Percentiles rank a stretch among this genome's conserved stretches.
Evolutionary conservation across 1,140 invertebrate genomes (phyloP).

Genomic region (Nephotettix cincticeps): DNA sequence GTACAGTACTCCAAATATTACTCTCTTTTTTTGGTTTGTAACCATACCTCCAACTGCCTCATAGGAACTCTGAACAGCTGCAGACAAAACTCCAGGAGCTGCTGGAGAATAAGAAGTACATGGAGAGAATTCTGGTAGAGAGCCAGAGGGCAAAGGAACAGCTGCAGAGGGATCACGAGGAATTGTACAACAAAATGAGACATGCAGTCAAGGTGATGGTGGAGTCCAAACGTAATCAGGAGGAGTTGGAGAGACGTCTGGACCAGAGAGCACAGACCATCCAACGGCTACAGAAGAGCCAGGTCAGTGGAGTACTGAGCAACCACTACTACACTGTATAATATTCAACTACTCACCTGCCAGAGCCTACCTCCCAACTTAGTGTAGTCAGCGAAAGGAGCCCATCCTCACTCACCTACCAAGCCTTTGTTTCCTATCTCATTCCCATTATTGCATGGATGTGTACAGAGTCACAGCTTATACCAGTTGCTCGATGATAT

Average conservation of each 20-base stretch:
- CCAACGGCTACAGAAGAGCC: background rate
- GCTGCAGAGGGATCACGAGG: conserved; percentile 6
- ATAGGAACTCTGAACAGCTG: background rate
- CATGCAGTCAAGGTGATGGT: conserved; percentile 5
- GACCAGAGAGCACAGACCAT: background rate
- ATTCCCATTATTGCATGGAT: too few relatives aligned
- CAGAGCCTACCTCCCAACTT: too few relatives aligned
- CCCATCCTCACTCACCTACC: too few relatives aligned
- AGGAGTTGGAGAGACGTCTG: background rate
- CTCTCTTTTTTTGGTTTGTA: too few relatives aligned
- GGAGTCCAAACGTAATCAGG: conserved; percentile 2
- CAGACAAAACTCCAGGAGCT: background rate
- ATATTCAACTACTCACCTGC: too few relatives aligned
- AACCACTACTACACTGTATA: too few relatives aligned
- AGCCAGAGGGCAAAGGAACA: background rate
- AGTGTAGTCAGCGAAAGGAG: too few relatives aligned
- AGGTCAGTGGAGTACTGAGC: background rate
- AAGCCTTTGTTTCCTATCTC: too few relatives aligned
- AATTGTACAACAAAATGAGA: conserved; percentile 1
- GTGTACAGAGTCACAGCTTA: too few relatives aligned
- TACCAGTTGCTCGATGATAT: too few relatives aligned
- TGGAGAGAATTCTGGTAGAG: conserved; percentile 4
- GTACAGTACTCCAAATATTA: too few relatives aligned
- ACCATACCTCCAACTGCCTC: too few relatives aligned
- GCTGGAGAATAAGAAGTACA: background rate